Evolutionary conservation across 2,888 invertebrate species (phyloP).

Genomic region (Caenorhabditis sp.): DNA sequence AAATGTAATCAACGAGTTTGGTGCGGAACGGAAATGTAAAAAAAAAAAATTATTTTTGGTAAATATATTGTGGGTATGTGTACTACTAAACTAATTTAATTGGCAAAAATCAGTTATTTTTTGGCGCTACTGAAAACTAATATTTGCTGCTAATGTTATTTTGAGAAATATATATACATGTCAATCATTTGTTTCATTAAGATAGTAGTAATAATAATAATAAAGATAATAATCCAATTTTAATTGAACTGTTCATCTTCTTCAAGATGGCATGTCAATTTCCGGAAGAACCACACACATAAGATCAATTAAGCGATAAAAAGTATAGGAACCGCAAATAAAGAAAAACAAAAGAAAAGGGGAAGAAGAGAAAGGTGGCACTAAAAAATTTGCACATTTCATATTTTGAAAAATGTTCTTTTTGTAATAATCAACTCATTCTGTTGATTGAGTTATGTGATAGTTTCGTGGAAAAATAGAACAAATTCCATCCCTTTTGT

Average conservation of each 20-base stretch:
- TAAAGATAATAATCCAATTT: constrained; percentile 4
- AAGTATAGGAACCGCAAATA: neutral
- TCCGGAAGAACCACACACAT: constrained; percentile 15
- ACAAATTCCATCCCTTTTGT: no score
- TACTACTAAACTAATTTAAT: neutral
- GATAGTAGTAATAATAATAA: neutral
- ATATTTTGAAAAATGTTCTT: no score
- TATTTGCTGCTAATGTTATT: neutral
- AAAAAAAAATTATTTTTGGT: neutral
- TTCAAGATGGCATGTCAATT: constrained; percentile 26
- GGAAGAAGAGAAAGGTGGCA: neutral
- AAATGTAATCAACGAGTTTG: neutral
- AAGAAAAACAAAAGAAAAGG: neutral
- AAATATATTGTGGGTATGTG: neutral
- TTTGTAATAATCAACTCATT: neutral
- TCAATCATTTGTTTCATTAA: neutral
- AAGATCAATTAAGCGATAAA: constrained; percentile 46
- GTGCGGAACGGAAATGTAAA: neutral
- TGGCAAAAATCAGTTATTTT: no score
- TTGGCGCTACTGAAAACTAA: no score
- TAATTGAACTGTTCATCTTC: constrained; percentile 37
- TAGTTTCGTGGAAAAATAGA: neutral
- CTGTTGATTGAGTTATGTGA: neutral
- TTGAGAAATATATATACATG: neutral
- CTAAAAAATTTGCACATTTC: neutral